phyloP scores from a whole-genome alignment of 1,140 invertebrate species.

The Plodia interpunctella region DNA sequence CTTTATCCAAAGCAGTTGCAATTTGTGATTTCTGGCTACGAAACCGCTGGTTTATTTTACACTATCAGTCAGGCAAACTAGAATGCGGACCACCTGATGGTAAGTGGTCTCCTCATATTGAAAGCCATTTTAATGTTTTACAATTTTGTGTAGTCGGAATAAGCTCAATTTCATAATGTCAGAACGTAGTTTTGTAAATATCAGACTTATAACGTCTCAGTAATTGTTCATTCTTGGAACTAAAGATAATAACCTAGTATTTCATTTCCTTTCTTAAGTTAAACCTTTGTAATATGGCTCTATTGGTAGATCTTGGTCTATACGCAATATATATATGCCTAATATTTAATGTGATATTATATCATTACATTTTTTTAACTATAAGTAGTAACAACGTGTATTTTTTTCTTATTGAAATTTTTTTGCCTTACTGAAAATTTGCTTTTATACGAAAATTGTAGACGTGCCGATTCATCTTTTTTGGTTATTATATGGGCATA shows the following conservation, averaged over 20 bases:
- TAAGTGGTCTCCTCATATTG: slow-evolving; percentile 6
- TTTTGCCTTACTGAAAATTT: too few species aligned
- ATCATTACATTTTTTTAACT: neutral
- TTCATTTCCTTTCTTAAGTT: neutral
- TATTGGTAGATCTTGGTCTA: neutral
- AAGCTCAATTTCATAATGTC: slow-evolving; percentile 17
- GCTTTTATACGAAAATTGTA: too few species aligned
- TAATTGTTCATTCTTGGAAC: slow-evolving; percentile 10
- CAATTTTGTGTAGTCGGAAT: slow-evolving; percentile 33
- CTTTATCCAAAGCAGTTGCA: too few species aligned
- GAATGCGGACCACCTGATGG: too few species aligned
- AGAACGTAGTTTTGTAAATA: slow-evolving; percentile 53
- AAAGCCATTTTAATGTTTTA: neutral
- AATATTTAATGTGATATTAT: neutral
- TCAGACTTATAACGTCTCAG: slow-evolving; percentile 28
- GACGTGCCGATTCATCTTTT: too few species aligned
- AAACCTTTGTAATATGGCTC: neutral
- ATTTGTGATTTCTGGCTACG: too few species aligned
- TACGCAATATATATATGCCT: too few species aligned
- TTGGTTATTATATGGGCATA: too few species aligned
- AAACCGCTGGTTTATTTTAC: too few species aligned
- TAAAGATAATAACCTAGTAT: slow-evolving; percentile 9
- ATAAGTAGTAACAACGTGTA: too few species aligned
- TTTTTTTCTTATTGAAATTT: too few species aligned
- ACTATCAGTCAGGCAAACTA: too few species aligned